A percentile compares a stretch with the other conserved stretches of the same genome.
phyloP scores from a whole-genome alignment of 2,888 invertebrate genomes.

The Spialia ferax region DNA sequence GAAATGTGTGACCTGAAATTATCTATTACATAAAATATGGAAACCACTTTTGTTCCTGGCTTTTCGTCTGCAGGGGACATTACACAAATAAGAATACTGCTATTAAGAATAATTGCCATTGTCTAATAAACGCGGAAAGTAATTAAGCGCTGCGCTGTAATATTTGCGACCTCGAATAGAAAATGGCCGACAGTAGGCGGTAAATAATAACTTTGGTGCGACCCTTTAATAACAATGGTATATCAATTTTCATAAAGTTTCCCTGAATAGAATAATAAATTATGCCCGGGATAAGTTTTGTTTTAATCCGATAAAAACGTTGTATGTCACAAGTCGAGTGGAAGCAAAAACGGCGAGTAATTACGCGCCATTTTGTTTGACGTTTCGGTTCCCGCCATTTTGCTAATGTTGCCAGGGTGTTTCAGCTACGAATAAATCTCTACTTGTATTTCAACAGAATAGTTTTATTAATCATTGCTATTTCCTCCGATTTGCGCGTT shows the following conservation, averaged over 20 bases:
- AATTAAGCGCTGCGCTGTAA: slow-evolving; percentile 23
- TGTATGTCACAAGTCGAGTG: slow-evolving; percentile 32
- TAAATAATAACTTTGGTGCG: slow-evolving; percentile 29
- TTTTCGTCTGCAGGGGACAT: slow-evolving; percentile 3
- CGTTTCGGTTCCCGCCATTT: slow-evolving; percentile 49
- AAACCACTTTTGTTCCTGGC: background rate
- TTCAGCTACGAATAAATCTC: slow-evolving; percentile 35
- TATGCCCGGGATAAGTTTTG: slow-evolving; percentile 34
- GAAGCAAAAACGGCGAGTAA: slow-evolving; percentile 42
- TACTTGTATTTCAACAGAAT: slow-evolving; percentile 14
- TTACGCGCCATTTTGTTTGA: slow-evolving; percentile 46
- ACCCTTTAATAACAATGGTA: slow-evolving; percentile 39
- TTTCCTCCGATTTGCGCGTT: slow-evolving; percentile 8
- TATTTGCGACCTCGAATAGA: slow-evolving; percentile 27
- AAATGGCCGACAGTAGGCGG: slow-evolving; percentile 21
- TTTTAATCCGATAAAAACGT: slow-evolving; percentile 40
- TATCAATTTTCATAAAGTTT: slow-evolving; percentile 45
- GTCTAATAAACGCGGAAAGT: slow-evolving; percentile 26
- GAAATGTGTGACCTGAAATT: background rate
- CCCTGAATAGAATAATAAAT: slow-evolving; percentile 45
- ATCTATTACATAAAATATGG: background rate
- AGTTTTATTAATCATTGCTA: slow-evolving; percentile 33
- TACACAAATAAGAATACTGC: background rate
- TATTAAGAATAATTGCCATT: slow-evolving; percentile 29
- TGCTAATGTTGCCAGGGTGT: slow-evolving; percentile 48